Evolutionary conservation across 2,888 invertebrate genomes (phyloP).

Genomic region (Invenusta paracnida): DNA sequence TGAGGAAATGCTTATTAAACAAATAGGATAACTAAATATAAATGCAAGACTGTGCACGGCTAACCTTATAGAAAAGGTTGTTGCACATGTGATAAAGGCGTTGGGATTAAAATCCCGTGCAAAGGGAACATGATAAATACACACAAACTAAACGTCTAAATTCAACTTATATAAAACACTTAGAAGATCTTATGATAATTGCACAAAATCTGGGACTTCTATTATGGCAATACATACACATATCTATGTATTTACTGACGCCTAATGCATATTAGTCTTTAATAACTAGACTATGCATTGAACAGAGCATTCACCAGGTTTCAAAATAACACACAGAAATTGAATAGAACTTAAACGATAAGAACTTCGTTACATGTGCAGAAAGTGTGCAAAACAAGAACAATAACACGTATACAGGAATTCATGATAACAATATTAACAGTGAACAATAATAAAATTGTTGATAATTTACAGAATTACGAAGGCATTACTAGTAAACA

Average conservation of each 20-base stretch:
- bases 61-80: background rate
- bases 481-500: background rate
- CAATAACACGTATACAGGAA: background rate
- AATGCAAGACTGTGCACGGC: background rate
- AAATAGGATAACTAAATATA: background rate
- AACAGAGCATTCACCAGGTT: too few relatives aligned
- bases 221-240: too few relatives aligned
- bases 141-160: too few relatives aligned
- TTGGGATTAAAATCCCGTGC: background rate
- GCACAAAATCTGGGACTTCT: too few relatives aligned
- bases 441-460: background rate
- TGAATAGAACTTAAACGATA: background rate
- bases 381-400: background rate
- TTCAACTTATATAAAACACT: too few relatives aligned
- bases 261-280: too few relatives aligned
- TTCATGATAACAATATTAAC: background rate
- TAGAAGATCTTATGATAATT: too few relatives aligned
- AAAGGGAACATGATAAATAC: background rate
- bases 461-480: background rate
- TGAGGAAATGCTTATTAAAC: background rate
- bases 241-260: too few relatives aligned
- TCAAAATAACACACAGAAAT: too few relatives aligned
- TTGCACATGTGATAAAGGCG: background rate
- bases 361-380: background rate
- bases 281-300: too few relatives aligned